These are phyloP conservation scores for Excalfactoria chinensis DNA, from an alignment of 2,113 vertebrate species.

Conservation along the genomic window DNA sequence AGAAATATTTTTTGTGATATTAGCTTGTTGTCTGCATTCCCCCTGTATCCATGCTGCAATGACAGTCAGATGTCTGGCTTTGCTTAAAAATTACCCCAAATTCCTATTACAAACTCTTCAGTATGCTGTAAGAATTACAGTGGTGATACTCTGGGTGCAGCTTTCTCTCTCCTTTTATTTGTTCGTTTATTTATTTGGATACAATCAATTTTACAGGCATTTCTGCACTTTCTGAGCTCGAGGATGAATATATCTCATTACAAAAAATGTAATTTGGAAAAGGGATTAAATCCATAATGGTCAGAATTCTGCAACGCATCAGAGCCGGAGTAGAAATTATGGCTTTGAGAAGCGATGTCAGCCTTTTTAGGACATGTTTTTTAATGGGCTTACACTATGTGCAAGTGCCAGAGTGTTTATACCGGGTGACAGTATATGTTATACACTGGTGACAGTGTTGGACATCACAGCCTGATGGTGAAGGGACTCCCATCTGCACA, in stretches of 20 bases:
- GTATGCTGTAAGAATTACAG: not conserved
- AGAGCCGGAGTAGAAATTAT: slow-evolving; percentile 20
- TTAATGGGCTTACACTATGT: slow-evolving; percentile 34
- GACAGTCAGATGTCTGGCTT: not conserved
- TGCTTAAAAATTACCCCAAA: not conserved
- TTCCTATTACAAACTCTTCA: not conserved
- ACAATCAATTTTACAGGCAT: not conserved
- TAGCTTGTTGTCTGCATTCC: not conserved
- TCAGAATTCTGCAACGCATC: slow-evolving; percentile 3
- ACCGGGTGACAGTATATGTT: not conserved
- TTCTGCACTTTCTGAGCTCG: not conserved
- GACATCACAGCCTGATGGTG: not conserved
- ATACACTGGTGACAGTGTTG: accelerated
- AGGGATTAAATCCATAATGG: slow-evolving; percentile 19
- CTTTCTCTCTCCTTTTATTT: not conserved
- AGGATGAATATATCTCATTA: not conserved
- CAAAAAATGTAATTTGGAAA: slow-evolving; percentile 21
- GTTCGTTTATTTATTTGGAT: not conserved
- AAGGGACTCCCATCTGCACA: not conserved
- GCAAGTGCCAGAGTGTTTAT: slow-evolving; percentile 1
- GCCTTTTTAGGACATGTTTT: slow-evolving; percentile 24
- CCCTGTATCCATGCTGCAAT: not conserved
- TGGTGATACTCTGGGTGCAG: not conserved
- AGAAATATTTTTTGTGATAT: not conserved
- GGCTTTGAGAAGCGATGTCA: slow-evolving; percentile 29